Percentiles rank a stretch among this genome's conserved stretches.
Conservation (phyloP, 2,113 vertebrate species). For the Poicephalus meyeri region DNA sequence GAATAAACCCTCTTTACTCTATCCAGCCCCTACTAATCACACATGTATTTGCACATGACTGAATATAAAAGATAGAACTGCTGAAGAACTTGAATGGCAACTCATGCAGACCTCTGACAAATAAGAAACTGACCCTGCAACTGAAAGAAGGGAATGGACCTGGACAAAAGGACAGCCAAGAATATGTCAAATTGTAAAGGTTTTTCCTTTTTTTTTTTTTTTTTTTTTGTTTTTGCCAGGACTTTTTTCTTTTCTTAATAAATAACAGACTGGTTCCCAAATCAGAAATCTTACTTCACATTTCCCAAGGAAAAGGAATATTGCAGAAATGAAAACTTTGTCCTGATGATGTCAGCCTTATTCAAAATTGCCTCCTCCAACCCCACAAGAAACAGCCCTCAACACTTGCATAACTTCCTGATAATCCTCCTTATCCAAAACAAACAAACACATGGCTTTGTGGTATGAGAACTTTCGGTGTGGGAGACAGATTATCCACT, state of each 20-base stretch:
- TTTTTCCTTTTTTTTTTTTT: no score
- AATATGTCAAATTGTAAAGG: background rate
- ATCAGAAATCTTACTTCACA: background rate
- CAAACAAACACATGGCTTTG: background rate
- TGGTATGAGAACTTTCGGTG: background rate
- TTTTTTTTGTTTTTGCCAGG: background rate
- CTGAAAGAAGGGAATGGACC: background rate
- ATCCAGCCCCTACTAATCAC: background rate
- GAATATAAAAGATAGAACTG: background rate
- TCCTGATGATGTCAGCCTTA: background rate
- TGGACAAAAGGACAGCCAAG: background rate
- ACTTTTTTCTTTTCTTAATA: background rate
- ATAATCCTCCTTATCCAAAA: background rate
- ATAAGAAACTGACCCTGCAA: background rate
- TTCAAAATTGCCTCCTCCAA: background rate
- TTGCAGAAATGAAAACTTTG: background rate
- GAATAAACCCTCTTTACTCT: background rate
- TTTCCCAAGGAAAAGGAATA: background rate
- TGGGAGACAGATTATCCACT: background rate
- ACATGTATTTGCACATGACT: background rate
- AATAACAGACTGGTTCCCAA: background rate
- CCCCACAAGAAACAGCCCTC: background rate
- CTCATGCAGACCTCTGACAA: background rate
- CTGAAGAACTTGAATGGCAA: background rate
- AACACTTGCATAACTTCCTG: background rate